These are phyloP conservation scores for Sebastes matsubarae DNA, from an alignment of 2,797 vertebrate species.

Conservation along the genomic window DNA sequence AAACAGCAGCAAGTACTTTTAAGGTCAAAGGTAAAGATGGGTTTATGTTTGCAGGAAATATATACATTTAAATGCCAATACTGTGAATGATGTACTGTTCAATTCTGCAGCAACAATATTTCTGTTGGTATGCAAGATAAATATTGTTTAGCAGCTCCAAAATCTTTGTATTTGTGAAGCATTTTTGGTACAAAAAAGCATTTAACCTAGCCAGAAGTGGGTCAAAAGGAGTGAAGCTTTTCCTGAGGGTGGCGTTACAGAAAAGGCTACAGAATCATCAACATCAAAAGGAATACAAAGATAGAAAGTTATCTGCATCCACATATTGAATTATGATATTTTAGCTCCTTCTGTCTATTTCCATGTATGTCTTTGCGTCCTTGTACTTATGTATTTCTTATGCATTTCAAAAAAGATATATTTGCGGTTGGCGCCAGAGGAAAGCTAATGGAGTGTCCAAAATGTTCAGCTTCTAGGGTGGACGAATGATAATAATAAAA, in stretches of 20 bases:
- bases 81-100: not conserved
- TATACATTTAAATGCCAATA: not conserved
- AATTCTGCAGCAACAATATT: not conserved
- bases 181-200: not conserved
- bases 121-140: not conserved
- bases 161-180: not conserved
- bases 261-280: not conserved
- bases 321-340: not conserved
- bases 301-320: not conserved
- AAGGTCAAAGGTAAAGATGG: not conserved
- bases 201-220: not conserved
- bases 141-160: not conserved
- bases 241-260: not conserved
- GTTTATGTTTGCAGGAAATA: not conserved
- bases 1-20: not conserved
- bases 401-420: not conserved
- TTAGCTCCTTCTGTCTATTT: not conserved
- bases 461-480: not conserved
- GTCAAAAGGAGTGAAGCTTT: not conserved
- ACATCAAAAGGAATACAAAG: not conserved
- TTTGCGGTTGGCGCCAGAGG: not conserved
- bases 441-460: not conserved
- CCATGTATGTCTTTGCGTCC: not conserved
- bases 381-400: not conserved
- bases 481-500: not conserved